Evolutionary conservation across 2,797 vertebrate genomes (phyloP).

Genomic region (Myotis daubentonii): DNA sequence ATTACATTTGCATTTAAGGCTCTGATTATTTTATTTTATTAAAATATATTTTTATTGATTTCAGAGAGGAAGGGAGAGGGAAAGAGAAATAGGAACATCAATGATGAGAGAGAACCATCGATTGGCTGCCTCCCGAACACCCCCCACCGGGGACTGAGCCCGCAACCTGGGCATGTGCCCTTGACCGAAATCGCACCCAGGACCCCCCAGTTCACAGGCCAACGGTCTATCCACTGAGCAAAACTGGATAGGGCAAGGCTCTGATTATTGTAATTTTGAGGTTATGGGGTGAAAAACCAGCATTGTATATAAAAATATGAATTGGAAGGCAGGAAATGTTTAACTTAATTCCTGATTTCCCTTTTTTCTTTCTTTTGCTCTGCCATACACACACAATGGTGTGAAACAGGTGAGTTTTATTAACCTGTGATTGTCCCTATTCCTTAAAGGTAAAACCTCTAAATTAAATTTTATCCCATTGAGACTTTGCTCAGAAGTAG

Average conservation of each 20-base stretch:
- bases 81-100: too few species aligned
- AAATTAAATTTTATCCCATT: conserved; percentile 1
- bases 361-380: not conserved
- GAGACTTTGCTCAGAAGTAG: conserved; percentile 19
- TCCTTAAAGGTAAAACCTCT: not conserved
- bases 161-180: too few species aligned
- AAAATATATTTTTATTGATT: too few species aligned
- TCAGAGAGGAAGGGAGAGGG: too few species aligned
- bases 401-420: not conserved
- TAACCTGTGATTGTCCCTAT: not conserved
- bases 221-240: too few species aligned
- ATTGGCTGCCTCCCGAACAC: too few species aligned
- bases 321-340: not conserved
- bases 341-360: not conserved
- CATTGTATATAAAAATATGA: not conserved
- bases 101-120: too few species aligned
- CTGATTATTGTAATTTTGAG: not conserved
- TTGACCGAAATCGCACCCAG: too few species aligned
- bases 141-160: too few species aligned
- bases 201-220: too few species aligned
- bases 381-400: not conserved
- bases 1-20: not conserved
- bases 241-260: not conserved
- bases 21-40: too few species aligned
- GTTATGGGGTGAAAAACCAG: not conserved